Evolutionary conservation across 2,888 invertebrate genomes (phyloP), one percentile per base, ranked within the genome.

Genomic region (Hartigia nigra): DNA sequence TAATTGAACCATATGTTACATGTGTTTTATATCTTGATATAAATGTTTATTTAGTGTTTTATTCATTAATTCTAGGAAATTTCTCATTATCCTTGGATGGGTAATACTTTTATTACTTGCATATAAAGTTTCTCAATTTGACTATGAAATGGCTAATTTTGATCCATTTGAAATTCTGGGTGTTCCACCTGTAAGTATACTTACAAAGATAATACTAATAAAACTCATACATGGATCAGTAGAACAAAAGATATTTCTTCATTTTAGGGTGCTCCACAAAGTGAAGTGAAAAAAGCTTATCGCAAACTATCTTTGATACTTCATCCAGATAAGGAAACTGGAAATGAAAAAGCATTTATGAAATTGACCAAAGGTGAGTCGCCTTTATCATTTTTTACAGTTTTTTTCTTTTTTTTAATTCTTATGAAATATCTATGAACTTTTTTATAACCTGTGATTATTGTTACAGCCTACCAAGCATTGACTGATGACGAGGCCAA

Each of bases 241-340:
- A 23, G 2, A 55, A 55, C 55, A 55, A 55, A 70, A 75, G 37
- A 35, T 36, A 75, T 69, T 36, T 74, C 37, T 76, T 78, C 81
- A 82, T 86, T 86, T 74, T 81, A 95, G 95, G 97, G 97, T 78
- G 95, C 99, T 31, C 95, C 97, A 69, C 95, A 96, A 91, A 93
- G 94, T 35, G 98, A 98, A 88, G 98, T 99, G 76, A 99, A 98
- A 92, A 98, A 96, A 92, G 97, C 98, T 14, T 99, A 99, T 91
- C 95, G 98, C 80, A 97, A 97, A 91, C 94, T 99, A 78, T 98
- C 98, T 55, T 93, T 99, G 77, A 95, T 97, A 84, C 95, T 97
- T 87, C 99, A 99, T 95, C 99, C 99, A 74, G 99, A 99, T 90
- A 98, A 98, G 92, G 98, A 98, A 90, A 98, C 97, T 84, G 99